Evolutionary conservation across 1,140 invertebrate species (phyloP).

Genomic region (Lethrus apterus): DNA sequence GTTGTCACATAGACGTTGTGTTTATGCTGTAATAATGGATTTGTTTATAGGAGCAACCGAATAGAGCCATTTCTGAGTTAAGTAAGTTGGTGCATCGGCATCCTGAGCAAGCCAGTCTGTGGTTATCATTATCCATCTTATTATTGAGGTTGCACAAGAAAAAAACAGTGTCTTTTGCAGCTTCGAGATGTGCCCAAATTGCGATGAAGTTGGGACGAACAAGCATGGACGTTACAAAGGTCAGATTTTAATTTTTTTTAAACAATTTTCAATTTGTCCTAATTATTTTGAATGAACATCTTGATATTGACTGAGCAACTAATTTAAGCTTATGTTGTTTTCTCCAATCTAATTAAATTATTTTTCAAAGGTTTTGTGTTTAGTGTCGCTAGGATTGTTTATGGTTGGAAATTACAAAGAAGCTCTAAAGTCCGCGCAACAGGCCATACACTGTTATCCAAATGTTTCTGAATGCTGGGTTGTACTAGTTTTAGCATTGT

Average conservation of each 20-base stretch:
- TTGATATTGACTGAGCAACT: too few relatives aligned
- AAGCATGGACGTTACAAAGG: conserved; percentile 30
- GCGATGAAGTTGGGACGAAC: conserved; percentile 29
- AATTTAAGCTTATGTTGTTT: not conserved
- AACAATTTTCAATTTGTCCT: not conserved
- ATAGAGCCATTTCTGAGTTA: conserved; percentile 23
- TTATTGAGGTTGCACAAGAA: conserved; percentile 25
- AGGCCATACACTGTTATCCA: conserved; percentile 35
- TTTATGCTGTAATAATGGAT: not conserved
- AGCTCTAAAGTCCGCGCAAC: conserved; percentile 32
- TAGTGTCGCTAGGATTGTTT: conserved; percentile 27
- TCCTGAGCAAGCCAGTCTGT: conserved; percentile 28
- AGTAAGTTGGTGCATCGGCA: conserved; percentile 33
- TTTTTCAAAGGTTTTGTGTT: conserved; percentile 32
- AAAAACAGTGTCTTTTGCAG: conserved; percentile 19
- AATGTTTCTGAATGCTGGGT: conserved; percentile 31
- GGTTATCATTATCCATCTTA: conserved; percentile 31
- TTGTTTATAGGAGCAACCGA: conserved; percentile 25
- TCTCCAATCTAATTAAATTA: not conserved
- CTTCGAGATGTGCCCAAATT: conserved; percentile 28
- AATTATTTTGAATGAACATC: not conserved
- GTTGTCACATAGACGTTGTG: conserved; percentile 17
- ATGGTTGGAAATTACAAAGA: conserved; percentile 25
- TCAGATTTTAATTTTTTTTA: conserved; percentile 3
- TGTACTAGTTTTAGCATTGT: conserved; percentile 16